Evolutionary conservation across 1,140 invertebrate genomes (phyloP).

Genomic region (Wiebesia pumilae): DNA sequence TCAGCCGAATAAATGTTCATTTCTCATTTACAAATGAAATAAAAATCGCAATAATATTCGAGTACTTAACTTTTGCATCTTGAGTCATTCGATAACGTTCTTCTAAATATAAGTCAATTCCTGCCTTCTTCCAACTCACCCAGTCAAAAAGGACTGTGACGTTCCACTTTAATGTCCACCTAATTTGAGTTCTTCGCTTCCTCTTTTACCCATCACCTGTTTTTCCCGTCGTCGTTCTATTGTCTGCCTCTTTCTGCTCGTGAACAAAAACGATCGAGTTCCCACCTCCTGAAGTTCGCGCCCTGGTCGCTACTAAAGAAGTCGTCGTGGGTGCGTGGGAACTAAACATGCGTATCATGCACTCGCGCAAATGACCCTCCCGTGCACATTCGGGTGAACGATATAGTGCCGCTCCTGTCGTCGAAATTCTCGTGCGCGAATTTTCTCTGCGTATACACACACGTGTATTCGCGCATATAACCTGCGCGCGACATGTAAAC

Average conservation of each 20-base stretch:
- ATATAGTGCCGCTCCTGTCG: background rate
- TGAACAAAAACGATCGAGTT: background rate
- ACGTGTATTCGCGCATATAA: background rate
- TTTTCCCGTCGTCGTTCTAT: too few relatives aligned
- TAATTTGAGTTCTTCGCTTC: background rate
- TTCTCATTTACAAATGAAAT: background rate
- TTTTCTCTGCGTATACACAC: background rate
- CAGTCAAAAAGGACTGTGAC: background rate
- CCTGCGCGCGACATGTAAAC: conserved; percentile 11
- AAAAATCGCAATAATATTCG: background rate
- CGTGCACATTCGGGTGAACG: background rate
- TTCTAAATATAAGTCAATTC: background rate
- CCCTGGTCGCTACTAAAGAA: background rate
- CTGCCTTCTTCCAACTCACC: background rate
- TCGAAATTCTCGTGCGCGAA: background rate
- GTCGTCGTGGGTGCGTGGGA: too few relatives aligned
- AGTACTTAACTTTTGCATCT: background rate
- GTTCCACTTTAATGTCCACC: background rate
- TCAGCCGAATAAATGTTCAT: background rate
- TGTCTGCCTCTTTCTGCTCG: too few relatives aligned
- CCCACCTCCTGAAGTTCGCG: conserved; percentile 22
- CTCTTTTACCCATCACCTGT: too few relatives aligned
- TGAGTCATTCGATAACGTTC: background rate
- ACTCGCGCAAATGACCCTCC: background rate
- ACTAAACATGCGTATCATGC: conserved; percentile 26